Conservation (phyloP, 2,113 vertebrate genomes). For the Agapornis roseicollis region DNA sequence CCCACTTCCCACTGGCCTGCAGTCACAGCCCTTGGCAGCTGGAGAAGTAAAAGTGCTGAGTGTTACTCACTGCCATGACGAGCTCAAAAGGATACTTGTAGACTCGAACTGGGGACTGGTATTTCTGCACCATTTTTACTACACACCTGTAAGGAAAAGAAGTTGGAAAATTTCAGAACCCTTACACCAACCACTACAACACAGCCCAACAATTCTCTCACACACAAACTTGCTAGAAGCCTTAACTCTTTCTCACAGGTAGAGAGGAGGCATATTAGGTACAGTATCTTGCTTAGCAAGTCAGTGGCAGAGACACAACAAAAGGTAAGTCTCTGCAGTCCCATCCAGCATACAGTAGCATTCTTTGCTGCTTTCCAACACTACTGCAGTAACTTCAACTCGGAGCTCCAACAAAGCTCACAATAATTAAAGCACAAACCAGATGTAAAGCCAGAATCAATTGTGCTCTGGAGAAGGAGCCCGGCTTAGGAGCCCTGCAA, state of each 20-base stretch:
- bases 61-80: slow-evolving; percentile 85
- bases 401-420: background rate
- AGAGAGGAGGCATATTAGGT: background rate
- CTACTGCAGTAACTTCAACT: background rate
- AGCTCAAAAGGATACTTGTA: slow-evolving; percentile 87
- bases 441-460: background rate
- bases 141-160: background rate
- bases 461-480: background rate
- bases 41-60: background rate
- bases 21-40: background rate
- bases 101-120: slow-evolving; percentile 83
- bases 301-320: background rate
- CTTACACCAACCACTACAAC: fast-evolving
- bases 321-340: background rate
- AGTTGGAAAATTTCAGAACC: background rate
- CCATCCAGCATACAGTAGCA: fast-evolving
- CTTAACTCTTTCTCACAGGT: background rate
- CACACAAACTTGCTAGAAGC: background rate
- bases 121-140: slow-evolving; percentile 86
- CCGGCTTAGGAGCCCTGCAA: background rate
- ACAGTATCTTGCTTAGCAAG: background rate
- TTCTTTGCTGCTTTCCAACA: background rate
- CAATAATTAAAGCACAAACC: background rate
- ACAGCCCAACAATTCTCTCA: background rate
- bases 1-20: background rate